These are phyloP conservation scores for Pseudococcus longispinus DNA, from an alignment of 2,888 invertebrate genomes.

Conservation along the genomic window DNA sequence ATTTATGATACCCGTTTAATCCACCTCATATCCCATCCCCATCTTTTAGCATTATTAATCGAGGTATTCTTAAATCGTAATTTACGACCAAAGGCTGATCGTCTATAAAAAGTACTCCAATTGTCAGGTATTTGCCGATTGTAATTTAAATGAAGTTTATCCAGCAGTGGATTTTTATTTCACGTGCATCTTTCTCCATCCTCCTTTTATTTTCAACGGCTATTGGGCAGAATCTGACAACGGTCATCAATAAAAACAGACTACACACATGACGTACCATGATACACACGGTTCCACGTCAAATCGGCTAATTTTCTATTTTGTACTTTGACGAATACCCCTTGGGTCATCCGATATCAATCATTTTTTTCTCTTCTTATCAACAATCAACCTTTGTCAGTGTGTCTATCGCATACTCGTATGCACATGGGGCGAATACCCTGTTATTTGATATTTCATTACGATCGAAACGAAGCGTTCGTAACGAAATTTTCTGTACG, in stretches of 20 bases:
- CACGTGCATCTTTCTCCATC: background rate
- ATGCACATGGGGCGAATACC: background rate
- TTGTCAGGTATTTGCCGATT: background rate
- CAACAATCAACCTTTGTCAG: background rate
- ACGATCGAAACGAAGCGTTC: background rate
- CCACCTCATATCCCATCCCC: background rate
- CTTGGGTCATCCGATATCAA: constrained; percentile 38
- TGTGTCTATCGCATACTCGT: background rate
- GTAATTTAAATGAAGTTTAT: background rate
- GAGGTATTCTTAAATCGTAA: background rate
- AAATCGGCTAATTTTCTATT: constrained; percentile 33
- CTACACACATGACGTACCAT: background rate
- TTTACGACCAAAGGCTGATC: background rate
- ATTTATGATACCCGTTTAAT: constrained; percentile 5
- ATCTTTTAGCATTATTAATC: background rate
- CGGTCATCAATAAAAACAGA: background rate
- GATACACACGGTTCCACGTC: background rate
- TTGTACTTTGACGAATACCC: constrained; percentile 38
- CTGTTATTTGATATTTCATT: constrained; percentile 14
- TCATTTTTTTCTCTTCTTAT: constrained; percentile 27
- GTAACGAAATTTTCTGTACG: background rate
- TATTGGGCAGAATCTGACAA: background rate
- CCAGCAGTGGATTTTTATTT: background rate
- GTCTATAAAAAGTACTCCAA: background rate
- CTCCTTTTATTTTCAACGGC: background rate